Percentiles rank a stretch among this genome's conserved stretches.
Conservation (phyloP, 2,797 vertebrate species). For the Apogon hyalosoma region DNA sequence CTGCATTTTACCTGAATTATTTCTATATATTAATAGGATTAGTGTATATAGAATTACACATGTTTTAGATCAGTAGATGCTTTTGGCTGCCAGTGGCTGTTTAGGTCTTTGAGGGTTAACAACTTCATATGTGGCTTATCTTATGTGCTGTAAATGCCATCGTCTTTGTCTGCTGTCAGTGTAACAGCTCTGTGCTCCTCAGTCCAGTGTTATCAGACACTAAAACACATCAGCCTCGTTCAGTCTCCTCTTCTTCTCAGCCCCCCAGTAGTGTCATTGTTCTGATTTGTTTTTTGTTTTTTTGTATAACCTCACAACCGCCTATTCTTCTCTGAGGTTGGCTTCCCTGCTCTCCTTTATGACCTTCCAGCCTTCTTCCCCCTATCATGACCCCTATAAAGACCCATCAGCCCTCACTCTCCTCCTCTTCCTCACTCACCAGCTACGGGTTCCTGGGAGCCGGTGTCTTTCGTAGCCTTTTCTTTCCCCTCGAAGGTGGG, state of each 20-base stretch:
- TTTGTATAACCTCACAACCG: slow-evolving; percentile 37
- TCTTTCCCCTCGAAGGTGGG: slow-evolving; percentile 91
- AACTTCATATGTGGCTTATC: too few relatives aligned
- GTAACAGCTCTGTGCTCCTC: slow-evolving; percentile 10
- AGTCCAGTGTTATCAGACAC: slow-evolving; percentile 4
- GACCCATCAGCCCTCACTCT: slow-evolving; percentile 54
- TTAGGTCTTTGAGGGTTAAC: too few relatives aligned
- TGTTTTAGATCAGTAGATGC: too few relatives aligned
- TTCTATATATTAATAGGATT: too few relatives aligned
- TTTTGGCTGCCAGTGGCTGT: too few relatives aligned
- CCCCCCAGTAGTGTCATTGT: slow-evolving; percentile 50
- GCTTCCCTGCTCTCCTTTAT: slow-evolving; percentile 33
- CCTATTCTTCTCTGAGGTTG: slow-evolving; percentile 36
- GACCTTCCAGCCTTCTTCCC: slow-evolving; percentile 28
- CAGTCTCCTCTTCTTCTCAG: slow-evolving; percentile 27
- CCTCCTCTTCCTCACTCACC: slow-evolving; percentile 70
- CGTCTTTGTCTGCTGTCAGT: background rate
- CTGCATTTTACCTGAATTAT: too few relatives aligned
- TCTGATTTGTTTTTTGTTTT: slow-evolving; percentile 60
- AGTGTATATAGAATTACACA: too few relatives aligned
- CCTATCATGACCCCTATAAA: slow-evolving; percentile 11
- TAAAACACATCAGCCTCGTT: slow-evolving; percentile 36
- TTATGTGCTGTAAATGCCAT: background rate
- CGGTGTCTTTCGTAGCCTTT: slow-evolving; percentile 52
- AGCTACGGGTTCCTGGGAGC: slow-evolving; percentile 40